phyloP scores from a whole-genome alignment of 2,797 vertebrate species.

The Sebastes cheni region DNA sequence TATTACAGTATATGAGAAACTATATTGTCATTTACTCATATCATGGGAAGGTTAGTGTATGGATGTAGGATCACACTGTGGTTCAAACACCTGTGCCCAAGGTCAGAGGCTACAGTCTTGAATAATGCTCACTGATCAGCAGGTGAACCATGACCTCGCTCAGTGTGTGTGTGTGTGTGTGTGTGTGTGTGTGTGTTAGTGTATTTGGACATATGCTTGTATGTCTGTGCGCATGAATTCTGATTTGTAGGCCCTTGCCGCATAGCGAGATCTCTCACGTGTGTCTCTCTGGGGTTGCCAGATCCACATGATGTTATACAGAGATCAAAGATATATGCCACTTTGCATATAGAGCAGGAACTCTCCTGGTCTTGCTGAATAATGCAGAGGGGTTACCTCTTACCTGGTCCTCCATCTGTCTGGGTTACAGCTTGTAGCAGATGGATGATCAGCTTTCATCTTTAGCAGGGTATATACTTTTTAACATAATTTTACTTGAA shows the following conservation, averaged over 20 bases:
- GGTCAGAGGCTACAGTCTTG: conserved; percentile 27
- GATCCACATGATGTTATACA: conserved; percentile 45
- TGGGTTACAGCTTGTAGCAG: conserved; percentile 58
- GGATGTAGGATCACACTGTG: conserved; percentile 1
- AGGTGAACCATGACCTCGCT: conserved; percentile 34
- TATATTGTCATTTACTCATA: conserved; percentile 10
- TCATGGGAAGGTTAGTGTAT: conserved; percentile 12
- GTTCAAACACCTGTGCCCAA: conserved; percentile 43
- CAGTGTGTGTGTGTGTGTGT: neutral
- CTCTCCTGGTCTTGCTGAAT: conserved; percentile 67
- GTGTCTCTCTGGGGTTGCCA: conserved; percentile 28
- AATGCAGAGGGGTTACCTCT: conserved; percentile 72
- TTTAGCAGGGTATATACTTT: conserved; percentile 32
- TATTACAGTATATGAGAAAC: conserved; percentile 4
- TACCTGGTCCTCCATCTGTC: conserved; percentile 63
- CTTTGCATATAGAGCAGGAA: conserved; percentile 60
- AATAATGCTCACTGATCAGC: conserved; percentile 38
- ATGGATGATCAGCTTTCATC: conserved; percentile 70
- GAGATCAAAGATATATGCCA: conserved; percentile 64
- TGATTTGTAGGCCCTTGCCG: conserved; percentile 18
- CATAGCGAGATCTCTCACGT: conserved; percentile 25
- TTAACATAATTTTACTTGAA: conserved; percentile 43
- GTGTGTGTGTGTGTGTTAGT: neutral
- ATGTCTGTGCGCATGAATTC: conserved; percentile 9
- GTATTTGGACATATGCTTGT: conserved; percentile 12